These are phyloP conservation scores for Halocynthia roretzi DNA, from an alignment of 23 tunicate genomes.

Conservation along the genomic window DNA sequence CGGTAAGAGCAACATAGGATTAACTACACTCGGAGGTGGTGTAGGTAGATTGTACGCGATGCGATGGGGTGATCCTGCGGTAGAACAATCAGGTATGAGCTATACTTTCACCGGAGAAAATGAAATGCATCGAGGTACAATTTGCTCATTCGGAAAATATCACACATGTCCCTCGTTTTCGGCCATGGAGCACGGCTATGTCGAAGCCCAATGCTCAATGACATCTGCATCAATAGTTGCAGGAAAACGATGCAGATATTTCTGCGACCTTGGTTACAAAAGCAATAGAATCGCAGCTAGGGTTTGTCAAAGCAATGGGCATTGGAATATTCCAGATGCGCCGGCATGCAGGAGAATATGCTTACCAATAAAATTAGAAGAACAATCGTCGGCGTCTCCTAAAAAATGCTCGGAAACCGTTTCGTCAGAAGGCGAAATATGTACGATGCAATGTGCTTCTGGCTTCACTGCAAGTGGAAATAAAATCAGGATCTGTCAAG, in stretches of 20 bases:
- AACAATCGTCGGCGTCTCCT: background rate
- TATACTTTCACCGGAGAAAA: background rate
- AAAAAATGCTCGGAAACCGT: background rate
- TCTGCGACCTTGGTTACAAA: constrained; percentile 22
- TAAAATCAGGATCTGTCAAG: background rate
- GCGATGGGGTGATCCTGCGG: no score
- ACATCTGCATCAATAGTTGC: background rate
- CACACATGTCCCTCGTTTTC: constrained; percentile 1
- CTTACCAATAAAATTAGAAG: constrained; percentile 1
- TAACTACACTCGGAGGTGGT: no score
- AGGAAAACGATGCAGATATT: constrained; percentile 10
- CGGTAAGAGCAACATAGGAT: no score
- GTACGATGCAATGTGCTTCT: constrained; percentile 17
- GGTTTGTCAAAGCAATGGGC: constrained; percentile 12
- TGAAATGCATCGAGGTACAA: constrained; percentile 5
- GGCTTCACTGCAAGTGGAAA: background rate
- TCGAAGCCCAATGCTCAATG: constrained; percentile 5
- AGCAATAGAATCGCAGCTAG: background rate
- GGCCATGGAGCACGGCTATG: constrained; percentile 7
- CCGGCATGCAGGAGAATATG: constrained; percentile 15
- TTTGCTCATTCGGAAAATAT: constrained; percentile 5
- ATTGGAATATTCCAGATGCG: constrained; percentile 4
- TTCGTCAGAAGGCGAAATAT: constrained; percentile 7
- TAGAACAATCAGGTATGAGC: no score
- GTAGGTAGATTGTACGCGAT: no score